Conservation (phyloP, 2,888 invertebrate genomes). For the Polydrusus cervinus region DNA sequence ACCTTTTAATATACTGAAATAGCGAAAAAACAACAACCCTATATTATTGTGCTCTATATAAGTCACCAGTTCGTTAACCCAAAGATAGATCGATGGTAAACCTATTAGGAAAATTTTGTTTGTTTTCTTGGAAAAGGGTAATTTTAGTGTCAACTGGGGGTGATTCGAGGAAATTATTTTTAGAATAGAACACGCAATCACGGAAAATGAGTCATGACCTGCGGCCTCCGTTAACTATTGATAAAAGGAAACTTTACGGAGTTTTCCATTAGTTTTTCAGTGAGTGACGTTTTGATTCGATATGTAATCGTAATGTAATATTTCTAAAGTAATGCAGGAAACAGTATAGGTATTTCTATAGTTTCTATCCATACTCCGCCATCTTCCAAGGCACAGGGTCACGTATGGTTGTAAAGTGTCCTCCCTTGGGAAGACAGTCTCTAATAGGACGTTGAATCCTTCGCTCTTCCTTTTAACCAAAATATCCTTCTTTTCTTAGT, state of each 20-base stretch:
- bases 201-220: conserved; percentile 1
- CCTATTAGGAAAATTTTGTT: conserved; percentile 14
- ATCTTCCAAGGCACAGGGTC: too few species aligned
- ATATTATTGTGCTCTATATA: conserved; percentile 2
- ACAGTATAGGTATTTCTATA: too few species aligned
- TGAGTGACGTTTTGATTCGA: not conserved
- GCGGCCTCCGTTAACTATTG: conserved; percentile 3
- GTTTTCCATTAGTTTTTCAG: not conserved
- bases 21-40: not conserved
- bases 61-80: conserved; percentile 20
- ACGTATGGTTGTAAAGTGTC: too few species aligned
- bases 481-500: too few species aligned
- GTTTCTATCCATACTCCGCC: too few species aligned
- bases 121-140: conserved; percentile 15
- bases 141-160: conserved; percentile 20
- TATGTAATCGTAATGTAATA: not conserved
- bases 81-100: conserved; percentile 13
- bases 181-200: conserved; percentile 22
- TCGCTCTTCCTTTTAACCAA: too few species aligned
- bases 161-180: conserved; percentile 16
- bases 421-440: too few species aligned
- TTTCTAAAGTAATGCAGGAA: too few species aligned
- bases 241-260: not conserved
- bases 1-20: conserved; percentile 10
- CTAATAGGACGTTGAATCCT: too few species aligned